These are phyloP conservation scores for Brachyalestes nurse DNA, from an alignment of 2,797 vertebrate species.

Conservation along the genomic window DNA sequence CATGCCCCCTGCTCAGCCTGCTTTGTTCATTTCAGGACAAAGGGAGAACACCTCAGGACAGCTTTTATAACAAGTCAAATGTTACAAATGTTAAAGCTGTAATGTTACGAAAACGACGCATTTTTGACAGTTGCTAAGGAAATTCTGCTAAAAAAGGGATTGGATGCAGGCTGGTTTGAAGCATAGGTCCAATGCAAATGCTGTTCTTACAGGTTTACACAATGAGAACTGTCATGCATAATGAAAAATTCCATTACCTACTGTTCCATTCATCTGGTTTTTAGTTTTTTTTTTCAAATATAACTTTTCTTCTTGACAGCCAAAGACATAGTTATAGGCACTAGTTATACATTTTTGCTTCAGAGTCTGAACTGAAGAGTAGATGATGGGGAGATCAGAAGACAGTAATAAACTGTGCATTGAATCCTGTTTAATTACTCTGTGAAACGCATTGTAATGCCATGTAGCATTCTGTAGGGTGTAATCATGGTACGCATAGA, in stretches of 20 bases:
- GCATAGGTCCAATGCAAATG: background rate
- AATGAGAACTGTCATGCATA: background rate
- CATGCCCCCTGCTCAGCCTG: conserved; percentile 45
- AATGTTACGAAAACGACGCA: conserved; percentile 41
- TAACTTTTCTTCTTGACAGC: background rate
- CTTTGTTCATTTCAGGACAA: conserved; percentile 63
- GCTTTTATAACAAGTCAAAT: conserved; percentile 44
- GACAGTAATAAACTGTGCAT: no score
- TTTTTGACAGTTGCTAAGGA: background rate
- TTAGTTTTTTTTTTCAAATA: background rate
- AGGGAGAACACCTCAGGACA: conserved; percentile 50
- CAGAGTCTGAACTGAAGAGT: background rate
- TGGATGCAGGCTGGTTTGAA: background rate
- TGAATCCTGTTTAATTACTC: no score
- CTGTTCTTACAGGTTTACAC: conserved; percentile 3
- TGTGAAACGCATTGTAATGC: conserved; percentile 40
- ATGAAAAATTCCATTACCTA: background rate
- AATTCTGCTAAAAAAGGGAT: background rate
- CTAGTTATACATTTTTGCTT: background rate
- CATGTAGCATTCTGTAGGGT: conserved; percentile 29
- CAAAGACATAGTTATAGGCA: background rate
- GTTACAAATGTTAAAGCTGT: background rate
- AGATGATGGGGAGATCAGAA: no score
- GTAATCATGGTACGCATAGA: conserved; percentile 9
- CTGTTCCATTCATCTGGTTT: background rate